These are phyloP conservation scores for Helostoma temminkii DNA, from an alignment of 2,797 vertebrate species.

Conservation along the genomic window DNA sequence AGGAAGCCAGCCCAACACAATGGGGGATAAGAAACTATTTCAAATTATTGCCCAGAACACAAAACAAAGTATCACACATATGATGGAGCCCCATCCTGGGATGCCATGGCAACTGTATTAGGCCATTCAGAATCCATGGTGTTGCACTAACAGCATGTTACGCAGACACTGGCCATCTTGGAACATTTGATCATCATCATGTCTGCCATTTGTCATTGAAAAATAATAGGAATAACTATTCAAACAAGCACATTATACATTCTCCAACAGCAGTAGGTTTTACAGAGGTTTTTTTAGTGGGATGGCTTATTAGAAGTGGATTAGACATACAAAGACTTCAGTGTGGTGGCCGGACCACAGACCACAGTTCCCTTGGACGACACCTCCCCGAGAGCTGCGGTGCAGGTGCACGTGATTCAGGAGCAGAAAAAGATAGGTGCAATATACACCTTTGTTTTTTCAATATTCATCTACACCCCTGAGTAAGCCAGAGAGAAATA, in stretches of 20 bases:
- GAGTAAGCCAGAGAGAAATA: constrained; percentile 79
- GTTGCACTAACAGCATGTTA: constrained; percentile 46
- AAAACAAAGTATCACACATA: constrained; percentile 77
- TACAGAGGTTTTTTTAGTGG: constrained; percentile 59
- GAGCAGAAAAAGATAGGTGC: constrained; percentile 71
- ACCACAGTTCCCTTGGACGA: constrained; percentile 73
- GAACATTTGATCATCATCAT: constrained; percentile 73
- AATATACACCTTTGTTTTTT: constrained; percentile 69
- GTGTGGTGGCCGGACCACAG: constrained; percentile 60
- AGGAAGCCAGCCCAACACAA: constrained; percentile 87
- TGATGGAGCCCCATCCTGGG: constrained; percentile 74
- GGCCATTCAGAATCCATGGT: constrained; percentile 53
- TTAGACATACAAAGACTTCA: constrained; percentile 71
- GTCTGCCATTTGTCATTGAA: constrained; percentile 69
- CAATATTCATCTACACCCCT: constrained; percentile 82
- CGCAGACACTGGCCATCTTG: constrained; percentile 70
- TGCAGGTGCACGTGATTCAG: constrained; percentile 72
- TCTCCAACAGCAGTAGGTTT: constrained; percentile 84
- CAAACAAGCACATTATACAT: constrained; percentile 81
- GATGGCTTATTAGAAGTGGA: constrained; percentile 80
- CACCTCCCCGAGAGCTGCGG: constrained; percentile 67
- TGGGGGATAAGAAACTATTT: constrained; percentile 78
- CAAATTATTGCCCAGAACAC: constrained; percentile 82
- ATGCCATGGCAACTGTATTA: constrained; percentile 50
- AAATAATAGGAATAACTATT: constrained; percentile 77